Percentiles rank a stretch among this genome's conserved stretches.
Evolutionary conservation across 1,140 invertebrate species (phyloP).

Genomic region (Drosophila aff.): DNA sequence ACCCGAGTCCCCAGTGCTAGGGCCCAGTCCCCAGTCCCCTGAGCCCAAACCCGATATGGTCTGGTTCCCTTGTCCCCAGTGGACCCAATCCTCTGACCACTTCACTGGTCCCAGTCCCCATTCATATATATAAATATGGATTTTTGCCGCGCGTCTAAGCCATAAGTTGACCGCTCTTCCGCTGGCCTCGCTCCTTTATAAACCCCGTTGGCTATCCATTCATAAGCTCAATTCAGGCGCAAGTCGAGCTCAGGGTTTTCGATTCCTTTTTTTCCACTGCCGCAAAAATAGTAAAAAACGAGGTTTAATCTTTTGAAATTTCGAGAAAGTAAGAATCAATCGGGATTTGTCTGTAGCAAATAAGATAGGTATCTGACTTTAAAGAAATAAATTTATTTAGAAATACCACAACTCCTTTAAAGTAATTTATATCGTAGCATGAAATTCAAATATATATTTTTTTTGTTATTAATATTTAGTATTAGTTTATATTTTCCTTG

Average conservation of each 20-base stretch:
- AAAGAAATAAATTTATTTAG: not conserved
- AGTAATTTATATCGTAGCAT: not conserved
- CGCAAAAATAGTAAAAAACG: not conserved
- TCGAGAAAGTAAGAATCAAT: not conserved
- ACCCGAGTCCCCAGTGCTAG: slow-evolving; percentile 1
- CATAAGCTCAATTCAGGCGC: slow-evolving; percentile 52
- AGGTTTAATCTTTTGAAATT: not conserved
- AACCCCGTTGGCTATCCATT: slow-evolving; percentile 39
- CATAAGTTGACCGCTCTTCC: slow-evolving; percentile 60
- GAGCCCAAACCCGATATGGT: slow-evolving; percentile 14
- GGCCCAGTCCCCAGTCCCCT: not conserved
- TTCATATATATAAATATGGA: slow-evolving; percentile 74
- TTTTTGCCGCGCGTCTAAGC: slow-evolving; percentile 64
- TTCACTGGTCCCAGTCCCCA: slow-evolving; percentile 28
- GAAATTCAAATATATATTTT: not conserved
- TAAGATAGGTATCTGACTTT: not conserved
- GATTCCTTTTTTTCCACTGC: slow-evolving; percentile 28
- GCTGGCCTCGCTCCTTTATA: slow-evolving; percentile 20
- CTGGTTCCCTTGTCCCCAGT: slow-evolving; percentile 16
- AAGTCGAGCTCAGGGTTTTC: slow-evolving; percentile 39
- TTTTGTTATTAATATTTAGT: not conserved
- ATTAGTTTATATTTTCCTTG: not conserved
- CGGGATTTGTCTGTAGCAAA: not conserved
- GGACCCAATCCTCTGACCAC: slow-evolving; percentile 10
- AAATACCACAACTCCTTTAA: not conserved